Base-by-base conservation (phyloP, 2,113 vertebrate genomes). In the Poeciliopsis retropinna region DNA sequence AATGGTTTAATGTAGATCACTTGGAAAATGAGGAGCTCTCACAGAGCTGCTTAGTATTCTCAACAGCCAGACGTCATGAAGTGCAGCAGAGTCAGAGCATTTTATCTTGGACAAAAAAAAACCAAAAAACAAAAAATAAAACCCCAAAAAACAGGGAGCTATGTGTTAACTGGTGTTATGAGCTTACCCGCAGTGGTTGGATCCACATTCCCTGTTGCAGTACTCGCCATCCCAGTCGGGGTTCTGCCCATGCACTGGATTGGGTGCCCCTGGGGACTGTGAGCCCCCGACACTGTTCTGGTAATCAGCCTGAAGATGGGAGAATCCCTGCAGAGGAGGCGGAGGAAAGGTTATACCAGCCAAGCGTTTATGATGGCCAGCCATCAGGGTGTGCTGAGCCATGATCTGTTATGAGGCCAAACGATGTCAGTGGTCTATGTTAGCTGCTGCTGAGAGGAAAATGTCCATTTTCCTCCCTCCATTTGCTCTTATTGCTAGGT, bases 221-320 rank as follows among this genome's bases (percentile, higher is more conserved):
- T 96, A 99, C 70, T 97, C 97, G 78, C 82, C 91, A 86, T 99
- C 97, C 98, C 98, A 99, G 85, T 98, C 97, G 11, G 92, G 93
- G 34, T 96, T 96, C 83, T 96, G 94, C 81, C 95, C 96, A 0
- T 92, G 91, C 61, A 94, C 88, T 30, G 96, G 94, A 90, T 97
- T 98, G 5, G 96, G 95, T 12, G 96, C 93, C 61, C 95, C 97
- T 30, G 98, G 97, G 0, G 97, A 99, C 88, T 97, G 97, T 72
- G 97, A 94, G 32, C 97, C 95, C 29, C 97, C 95, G 25, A 97
- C 96, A 60, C 96, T 95, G 87, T 94, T 97, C 92, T 95, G 97
- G 91, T 98, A 99, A 91, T 99, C 98, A 60, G 97, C 89, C 39
- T 96, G 95, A 84, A 98, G 94, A 57, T 99, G 97, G 82, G 97